These are phyloP conservation scores for Acleris holmiana DNA, from an alignment of 2,888 invertebrate genomes.

Conservation along the genomic window DNA sequence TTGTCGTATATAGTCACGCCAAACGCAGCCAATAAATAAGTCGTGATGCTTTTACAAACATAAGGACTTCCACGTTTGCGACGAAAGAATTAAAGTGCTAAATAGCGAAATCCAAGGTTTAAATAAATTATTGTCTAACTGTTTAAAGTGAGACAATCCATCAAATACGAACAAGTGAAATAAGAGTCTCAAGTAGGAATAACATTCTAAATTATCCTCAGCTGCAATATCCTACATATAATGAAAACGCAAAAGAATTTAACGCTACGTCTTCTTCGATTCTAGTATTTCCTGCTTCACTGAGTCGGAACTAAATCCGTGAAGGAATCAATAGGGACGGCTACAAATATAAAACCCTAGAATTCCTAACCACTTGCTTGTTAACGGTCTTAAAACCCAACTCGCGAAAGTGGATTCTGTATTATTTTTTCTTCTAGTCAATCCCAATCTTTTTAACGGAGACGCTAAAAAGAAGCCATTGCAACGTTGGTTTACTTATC, in stretches of 20 bases:
- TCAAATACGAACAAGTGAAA: too few relatives aligned
- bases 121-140: too few relatives aligned
- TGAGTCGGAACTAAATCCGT: slow-evolving; percentile 34
- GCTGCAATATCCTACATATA: not conserved
- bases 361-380: slow-evolving; percentile 15
- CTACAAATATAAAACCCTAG: slow-evolving; percentile 30
- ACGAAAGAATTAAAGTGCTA: not conserved
- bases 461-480: slow-evolving; percentile 8
- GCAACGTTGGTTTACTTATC: slow-evolving; percentile 6
- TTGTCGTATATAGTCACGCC: slow-evolving; percentile 25
- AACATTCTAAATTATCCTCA: not conserved
- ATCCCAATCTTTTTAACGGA: slow-evolving; percentile 2
- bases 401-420: slow-evolving; percentile 21
- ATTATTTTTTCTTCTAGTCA: slow-evolving; percentile 16
- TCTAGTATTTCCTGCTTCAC: slow-evolving; percentile 37
- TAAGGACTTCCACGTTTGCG: not conserved
- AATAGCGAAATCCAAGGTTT: too few relatives aligned
- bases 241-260: slow-evolving; percentile 13
- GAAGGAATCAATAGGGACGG: slow-evolving; percentile 38
- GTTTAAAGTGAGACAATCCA: too few relatives aligned
- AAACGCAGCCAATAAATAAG: slow-evolving; percentile 30
- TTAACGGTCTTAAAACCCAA: slow-evolving; percentile 21
- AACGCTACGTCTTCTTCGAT: slow-evolving; percentile 33
- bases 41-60: slow-evolving; percentile 12
- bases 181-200: not conserved